Percentiles rank a stretch among this genome's conserved stretches.
Evolutionary conservation across 2,888 invertebrate genomes (phyloP).

Genomic region (Fabriciana adippe): DNA sequence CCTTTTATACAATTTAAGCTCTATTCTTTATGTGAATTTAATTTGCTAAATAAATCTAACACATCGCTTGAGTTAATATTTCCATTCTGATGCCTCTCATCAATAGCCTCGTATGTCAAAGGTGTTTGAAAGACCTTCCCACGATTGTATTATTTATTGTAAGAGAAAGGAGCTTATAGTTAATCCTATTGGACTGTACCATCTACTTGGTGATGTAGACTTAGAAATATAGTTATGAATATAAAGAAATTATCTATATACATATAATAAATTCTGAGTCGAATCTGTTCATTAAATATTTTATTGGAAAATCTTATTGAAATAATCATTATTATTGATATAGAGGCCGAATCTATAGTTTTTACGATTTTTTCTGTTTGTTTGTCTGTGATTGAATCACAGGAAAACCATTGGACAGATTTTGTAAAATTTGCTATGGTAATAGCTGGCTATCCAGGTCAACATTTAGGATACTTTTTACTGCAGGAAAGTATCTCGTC

Average conservation of each 20-base stretch:
- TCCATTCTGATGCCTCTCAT: conserved; percentile 72
- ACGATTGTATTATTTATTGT: conserved; percentile 48
- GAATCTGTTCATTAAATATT: too few relatives aligned
- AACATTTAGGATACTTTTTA: too few relatives aligned
- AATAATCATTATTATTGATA: too few relatives aligned
- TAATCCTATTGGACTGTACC: conserved; percentile 14
- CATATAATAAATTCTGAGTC: neutral
- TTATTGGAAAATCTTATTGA: too few relatives aligned
- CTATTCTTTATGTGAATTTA: conserved; percentile 41
- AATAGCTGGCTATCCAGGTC: too few relatives aligned
- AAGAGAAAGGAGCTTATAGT: conserved; percentile 15
- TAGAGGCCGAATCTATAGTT: too few relatives aligned
- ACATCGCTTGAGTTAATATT: conserved; percentile 76
- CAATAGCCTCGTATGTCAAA: conserved; percentile 60
- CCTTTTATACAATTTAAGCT: conserved; percentile 26
- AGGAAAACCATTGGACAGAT: too few relatives aligned
- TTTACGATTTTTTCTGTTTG: too few relatives aligned
- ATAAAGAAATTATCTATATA: neutral
- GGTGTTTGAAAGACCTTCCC: conserved; percentile 59
- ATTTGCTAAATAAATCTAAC: conserved; percentile 48
- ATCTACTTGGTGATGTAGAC: neutral
- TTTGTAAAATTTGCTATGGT: too few relatives aligned
- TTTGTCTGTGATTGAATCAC: too few relatives aligned
- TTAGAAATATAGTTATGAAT: neutral
- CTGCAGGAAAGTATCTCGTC: too few relatives aligned